phyloP scores from a whole-genome alignment of 2,888 invertebrate genomes.

The Aporophyla nigra region DNA sequence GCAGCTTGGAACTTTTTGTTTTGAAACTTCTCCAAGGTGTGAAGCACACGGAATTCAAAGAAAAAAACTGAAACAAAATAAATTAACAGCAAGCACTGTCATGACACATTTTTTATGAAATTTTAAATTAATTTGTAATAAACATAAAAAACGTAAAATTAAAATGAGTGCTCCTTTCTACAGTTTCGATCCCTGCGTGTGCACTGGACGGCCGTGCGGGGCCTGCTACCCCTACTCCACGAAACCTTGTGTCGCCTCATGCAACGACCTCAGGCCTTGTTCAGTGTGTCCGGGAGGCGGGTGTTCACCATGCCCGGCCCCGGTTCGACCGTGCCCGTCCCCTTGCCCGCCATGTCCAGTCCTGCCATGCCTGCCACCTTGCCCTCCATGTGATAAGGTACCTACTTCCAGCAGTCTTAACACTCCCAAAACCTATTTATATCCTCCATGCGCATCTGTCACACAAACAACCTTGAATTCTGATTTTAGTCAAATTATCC shows the following conservation, averaged over 20 bases:
- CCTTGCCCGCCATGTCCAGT: conserved; percentile 80
- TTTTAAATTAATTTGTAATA: conserved; percentile 40
- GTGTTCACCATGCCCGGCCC: conserved; percentile 87
- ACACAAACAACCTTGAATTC: conserved; percentile 51
- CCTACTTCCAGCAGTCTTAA: not conserved
- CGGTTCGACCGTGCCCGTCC: conserved; percentile 84
- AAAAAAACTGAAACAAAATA: conserved; percentile 37
- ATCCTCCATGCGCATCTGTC: conserved; percentile 17
- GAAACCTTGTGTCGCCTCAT: conserved; percentile 82
- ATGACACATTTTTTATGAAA: conserved; percentile 35
- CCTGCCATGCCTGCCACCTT: conserved; percentile 82
- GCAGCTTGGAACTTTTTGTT: conserved; percentile 15
- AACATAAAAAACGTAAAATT: conserved; percentile 71
- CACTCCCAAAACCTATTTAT: conserved; percentile 24
- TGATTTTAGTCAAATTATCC: conserved; percentile 47
- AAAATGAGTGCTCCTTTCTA: conserved; percentile 88
- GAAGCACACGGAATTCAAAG: not conserved
- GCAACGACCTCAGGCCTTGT: conserved; percentile 81
- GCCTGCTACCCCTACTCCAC: conserved; percentile 85
- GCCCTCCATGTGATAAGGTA: conserved; percentile 87
- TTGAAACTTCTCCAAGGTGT: conserved; percentile 24
- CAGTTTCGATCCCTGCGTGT: conserved; percentile 86
- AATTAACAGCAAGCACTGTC: conserved; percentile 26
- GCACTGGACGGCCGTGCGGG: conserved; percentile 83
- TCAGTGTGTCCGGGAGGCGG: conserved; percentile 87